Evolutionary conservation across 30 jellyfish, hydroid and myxozoan genomes (phyloP).

Genomic region (Cassiopea andromeda): DNA sequence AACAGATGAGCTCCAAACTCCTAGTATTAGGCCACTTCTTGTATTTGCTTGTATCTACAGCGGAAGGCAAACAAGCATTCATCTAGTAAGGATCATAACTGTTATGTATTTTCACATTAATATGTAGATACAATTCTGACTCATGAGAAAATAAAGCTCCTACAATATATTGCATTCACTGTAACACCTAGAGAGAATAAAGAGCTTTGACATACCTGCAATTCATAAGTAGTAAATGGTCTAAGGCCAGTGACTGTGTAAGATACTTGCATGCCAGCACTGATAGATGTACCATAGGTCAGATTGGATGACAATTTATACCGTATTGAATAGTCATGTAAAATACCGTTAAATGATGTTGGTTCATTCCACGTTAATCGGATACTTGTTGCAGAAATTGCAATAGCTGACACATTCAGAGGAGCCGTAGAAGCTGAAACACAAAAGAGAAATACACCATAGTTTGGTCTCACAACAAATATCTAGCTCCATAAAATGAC

Average conservation of each 20-base stretch:
- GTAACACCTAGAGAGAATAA: background rate
- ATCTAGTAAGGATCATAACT: background rate
- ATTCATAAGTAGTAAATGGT: slow-evolving; percentile 21
- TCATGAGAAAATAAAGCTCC: background rate
- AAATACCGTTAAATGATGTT: slow-evolving; percentile 59
- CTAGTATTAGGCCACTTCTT: slow-evolving; percentile 28
- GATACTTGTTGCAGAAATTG: slow-evolving; percentile 47
- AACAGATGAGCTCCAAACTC: slow-evolving; percentile 29
- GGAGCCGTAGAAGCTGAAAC: slow-evolving; percentile 68
- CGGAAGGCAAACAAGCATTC: background rate
- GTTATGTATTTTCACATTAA: background rate
- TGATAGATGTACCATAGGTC: background rate
- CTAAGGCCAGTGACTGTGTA: background rate
- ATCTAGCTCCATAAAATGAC: background rate
- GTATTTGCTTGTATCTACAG: slow-evolving; percentile 46
- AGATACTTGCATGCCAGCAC: slow-evolving; percentile 18
- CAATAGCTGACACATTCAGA: slow-evolving; percentile 6
- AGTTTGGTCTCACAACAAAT: background rate
- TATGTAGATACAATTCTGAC: background rate
- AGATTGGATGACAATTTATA: slow-evolving; percentile 4
- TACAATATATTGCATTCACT: background rate
- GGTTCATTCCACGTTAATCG: slow-evolving; percentile 62
- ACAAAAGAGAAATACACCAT: background rate
- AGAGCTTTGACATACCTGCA: slow-evolving; percentile 26
- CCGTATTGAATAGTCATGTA: slow-evolving; percentile 55